A percentile compares a stretch with the other conserved stretches of the same genome.
These are phyloP conservation scores for Streptopelia turtur DNA, from an alignment of 2,797 vertebrate genomes.

Conservation along the genomic window DNA sequence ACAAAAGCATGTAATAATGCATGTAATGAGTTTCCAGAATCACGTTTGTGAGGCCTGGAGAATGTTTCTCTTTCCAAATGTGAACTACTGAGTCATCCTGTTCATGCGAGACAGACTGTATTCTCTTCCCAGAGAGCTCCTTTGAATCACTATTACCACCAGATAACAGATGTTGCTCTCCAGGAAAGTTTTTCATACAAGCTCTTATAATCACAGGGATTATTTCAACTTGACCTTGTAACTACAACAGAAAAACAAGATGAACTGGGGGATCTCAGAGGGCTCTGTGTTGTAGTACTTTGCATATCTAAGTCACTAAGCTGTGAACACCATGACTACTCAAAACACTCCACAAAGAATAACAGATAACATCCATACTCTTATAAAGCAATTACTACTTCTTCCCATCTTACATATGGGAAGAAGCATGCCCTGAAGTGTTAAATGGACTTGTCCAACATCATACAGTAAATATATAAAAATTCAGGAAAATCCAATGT, in stretches of 20 bases:
- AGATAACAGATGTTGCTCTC: constrained; percentile 70
- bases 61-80: constrained; percentile 39
- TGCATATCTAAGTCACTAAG: neutral
- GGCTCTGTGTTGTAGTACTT: neutral
- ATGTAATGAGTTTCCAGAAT: constrained; percentile 28
- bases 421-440: neutral
- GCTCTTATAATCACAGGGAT: neutral
- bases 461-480: neutral
- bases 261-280: neutral
- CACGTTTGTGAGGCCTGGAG: constrained; percentile 32
- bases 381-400: neutral
- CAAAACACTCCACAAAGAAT: neutral
- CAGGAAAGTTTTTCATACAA: constrained; percentile 55
- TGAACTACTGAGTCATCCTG: constrained; percentile 57
- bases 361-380: neutral
- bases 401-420: neutral
- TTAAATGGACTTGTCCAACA: neutral
- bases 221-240: constrained; percentile 52
- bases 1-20: neutral
- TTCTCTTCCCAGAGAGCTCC: constrained; percentile 48
- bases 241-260: neutral
- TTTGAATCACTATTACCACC: constrained; percentile 48
- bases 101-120: constrained; percentile 40
- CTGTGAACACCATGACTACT: neutral
- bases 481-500: neutral